Conservation (phyloP, 2,113 vertebrate species). For the Onychostoma macrolepis region DNA sequence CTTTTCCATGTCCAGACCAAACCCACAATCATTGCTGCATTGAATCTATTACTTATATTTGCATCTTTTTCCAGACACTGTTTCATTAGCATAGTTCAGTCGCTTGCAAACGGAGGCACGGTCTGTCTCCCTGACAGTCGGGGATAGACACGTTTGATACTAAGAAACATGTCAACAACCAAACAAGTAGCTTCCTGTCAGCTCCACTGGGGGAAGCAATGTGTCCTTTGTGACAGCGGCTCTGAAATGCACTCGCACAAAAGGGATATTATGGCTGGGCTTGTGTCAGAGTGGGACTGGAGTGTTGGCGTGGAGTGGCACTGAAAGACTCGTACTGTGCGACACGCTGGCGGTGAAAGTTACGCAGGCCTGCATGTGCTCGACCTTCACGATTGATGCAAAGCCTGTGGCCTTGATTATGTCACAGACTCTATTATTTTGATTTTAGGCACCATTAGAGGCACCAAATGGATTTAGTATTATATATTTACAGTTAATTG, state of each 20-base stretch:
- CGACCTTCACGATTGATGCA: neutral
- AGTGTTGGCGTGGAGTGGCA: slow-evolving; percentile 42
- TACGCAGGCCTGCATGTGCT: slow-evolving; percentile 28
- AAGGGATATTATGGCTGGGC: slow-evolving; percentile 69
- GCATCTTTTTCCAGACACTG: neutral
- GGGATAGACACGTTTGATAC: slow-evolving; percentile 44
- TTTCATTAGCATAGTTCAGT: neutral
- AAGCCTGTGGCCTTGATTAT: neutral
- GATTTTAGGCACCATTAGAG: neutral
- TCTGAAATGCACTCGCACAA: slow-evolving; percentile 68
- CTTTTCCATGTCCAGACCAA: neutral
- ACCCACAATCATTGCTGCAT: neutral
- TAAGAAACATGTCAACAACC: slow-evolving; percentile 58
- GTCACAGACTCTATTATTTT: slow-evolving; percentile 1
- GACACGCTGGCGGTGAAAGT: slow-evolving; percentile 45
- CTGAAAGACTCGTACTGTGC: slow-evolving; percentile 65
- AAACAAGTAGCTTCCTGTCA: slow-evolving; percentile 58
- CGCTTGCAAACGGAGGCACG: neutral
- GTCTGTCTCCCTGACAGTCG: neutral
- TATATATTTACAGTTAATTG: neutral
- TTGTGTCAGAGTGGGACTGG: slow-evolving; percentile 22
- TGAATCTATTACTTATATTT: neutral
- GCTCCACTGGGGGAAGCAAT: slow-evolving; percentile 57
- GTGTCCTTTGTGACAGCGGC: slow-evolving; percentile 65
- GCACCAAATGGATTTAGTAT: neutral